Evolutionary conservation across 2,797 vertebrate species (phyloP).

Genomic region (Coregonus suidteri): DNA sequence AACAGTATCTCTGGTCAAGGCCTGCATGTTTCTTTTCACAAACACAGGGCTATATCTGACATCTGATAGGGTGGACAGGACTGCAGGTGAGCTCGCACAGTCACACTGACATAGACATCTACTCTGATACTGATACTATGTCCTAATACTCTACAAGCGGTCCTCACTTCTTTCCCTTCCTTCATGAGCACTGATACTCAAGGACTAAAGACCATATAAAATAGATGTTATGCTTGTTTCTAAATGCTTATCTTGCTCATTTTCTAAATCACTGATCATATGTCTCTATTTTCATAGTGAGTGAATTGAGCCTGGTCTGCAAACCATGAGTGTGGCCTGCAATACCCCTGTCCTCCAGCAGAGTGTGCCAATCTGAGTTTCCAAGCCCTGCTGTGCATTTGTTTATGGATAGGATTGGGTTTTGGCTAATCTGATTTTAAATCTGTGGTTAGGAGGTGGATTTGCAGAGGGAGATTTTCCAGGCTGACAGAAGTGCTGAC

Average conservation of each 20-base stretch:
- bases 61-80: not conserved
- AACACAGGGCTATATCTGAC: not conserved
- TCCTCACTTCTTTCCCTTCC: too few species aligned
- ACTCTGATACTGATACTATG: not conserved
- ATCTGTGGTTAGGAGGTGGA: not conserved
- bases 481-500: constrained; percentile 53
- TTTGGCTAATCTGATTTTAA: not conserved
- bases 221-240: too few species aligned
- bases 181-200: too few species aligned
- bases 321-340: not conserved
- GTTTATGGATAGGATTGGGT: not conserved
- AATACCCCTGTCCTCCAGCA: constrained; percentile 45
- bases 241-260: too few species aligned
- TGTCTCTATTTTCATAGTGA: not conserved
- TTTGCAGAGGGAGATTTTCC: constrained; percentile 45
- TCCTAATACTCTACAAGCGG: too few species aligned
- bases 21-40: constrained; percentile 13
- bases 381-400: not conserved
- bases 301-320: not conserved
- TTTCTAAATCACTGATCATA: too few species aligned
- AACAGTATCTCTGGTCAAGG: constrained; percentile 24
- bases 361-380: constrained; percentile 32
- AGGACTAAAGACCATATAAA: too few species aligned
- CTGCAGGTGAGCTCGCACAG: not conserved
- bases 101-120: not conserved